Evolutionary conservation across 1,140 invertebrate genomes (phyloP), one percentile per base, ranked within the genome.

Genomic region (Pogonognathellus flavescens): DNA sequence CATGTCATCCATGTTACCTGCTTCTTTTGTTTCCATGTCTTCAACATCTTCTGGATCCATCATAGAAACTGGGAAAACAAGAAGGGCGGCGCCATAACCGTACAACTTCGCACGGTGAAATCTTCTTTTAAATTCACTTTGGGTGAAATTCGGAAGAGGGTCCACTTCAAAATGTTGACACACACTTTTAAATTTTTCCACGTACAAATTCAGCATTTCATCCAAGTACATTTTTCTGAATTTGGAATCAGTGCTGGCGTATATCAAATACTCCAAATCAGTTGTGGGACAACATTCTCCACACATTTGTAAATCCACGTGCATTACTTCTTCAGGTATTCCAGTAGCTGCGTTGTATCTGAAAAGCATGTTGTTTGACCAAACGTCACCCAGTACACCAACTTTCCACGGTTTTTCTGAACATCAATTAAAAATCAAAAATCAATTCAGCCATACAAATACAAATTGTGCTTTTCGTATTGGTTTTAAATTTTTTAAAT

Each of bases 281-380:
- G 93, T 88, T 11, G 93, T 90, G 8, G 93, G 92, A 49, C 93
- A 93, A 0, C 92, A 91, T 81, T 91, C 92, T 90, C 94, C 91
- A 1, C 93, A 89, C 62, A 95, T 87, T 90, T 95, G 94, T 87
- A 94, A 95, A 88, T 95, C 95, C 53, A 95, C 93, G 59, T 95
- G 92, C 86, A 92, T 92, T 1, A 93, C 91, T 60, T 92, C 91
- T 72, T 92, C 88, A 1, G 92, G 91, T 20, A 57, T 41, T 16
- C 82, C 82, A 49, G 88, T 89, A 11, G 88, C 88, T 11, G 91
- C 87, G 7, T 90, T 87, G 83, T 92, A 92, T 83, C 92, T 91
- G 11, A 93, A 92, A 5, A 95, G 89, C 88, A 95, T 95, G 89
- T 95, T 95, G 52, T 94, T 94, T 0, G 93, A 92, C 94, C 94